Evolutionary conservation across 2,797 vertebrate species (phyloP).

Genomic region (Lates japonicus): DNA sequence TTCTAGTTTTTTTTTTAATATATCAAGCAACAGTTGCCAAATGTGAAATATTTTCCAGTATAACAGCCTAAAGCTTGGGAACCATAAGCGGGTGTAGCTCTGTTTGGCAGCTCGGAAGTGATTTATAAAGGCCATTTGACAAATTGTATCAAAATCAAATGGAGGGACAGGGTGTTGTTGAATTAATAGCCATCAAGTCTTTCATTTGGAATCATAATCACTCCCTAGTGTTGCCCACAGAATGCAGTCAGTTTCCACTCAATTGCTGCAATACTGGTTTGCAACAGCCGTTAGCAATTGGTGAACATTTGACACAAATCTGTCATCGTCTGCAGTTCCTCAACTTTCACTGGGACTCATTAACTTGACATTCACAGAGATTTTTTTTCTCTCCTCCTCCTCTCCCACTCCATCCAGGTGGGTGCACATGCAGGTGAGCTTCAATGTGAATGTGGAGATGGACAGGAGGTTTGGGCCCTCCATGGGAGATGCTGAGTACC

Average conservation of each 20-base stretch:
- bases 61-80: conserved; percentile 54
- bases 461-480: conserved; percentile 91
- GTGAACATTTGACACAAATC: conserved; percentile 64
- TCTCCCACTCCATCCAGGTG: conserved; percentile 69
- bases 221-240: conserved; percentile 73
- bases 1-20: no score
- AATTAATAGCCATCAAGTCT: conserved; percentile 80
- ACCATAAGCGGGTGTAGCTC: conserved; percentile 62
- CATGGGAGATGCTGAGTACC: conserved; percentile 94
- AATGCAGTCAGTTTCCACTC: conserved; percentile 56
- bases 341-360: conserved; percentile 57
- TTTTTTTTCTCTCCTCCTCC: conserved; percentile 9
- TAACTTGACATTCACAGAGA: conserved; percentile 39
- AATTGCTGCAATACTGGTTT: conserved; percentile 66
- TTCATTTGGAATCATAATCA: conserved; percentile 80
- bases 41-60: conserved; percentile 58
- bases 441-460: conserved; percentile 94
- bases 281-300: conserved; percentile 64
- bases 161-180: conserved; percentile 70
- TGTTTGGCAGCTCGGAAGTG: conserved; percentile 69
- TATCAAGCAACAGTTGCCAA: conserved; percentile 38
- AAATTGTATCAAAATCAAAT: conserved; percentile 80
- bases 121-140: conserved; percentile 77
- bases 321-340: conserved; percentile 61
- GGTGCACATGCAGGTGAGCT: conserved; percentile 88